Base-by-base conservation (phyloP, 2,797 vertebrate genomes). In the Typhlichthys eigenmanni region DNA sequence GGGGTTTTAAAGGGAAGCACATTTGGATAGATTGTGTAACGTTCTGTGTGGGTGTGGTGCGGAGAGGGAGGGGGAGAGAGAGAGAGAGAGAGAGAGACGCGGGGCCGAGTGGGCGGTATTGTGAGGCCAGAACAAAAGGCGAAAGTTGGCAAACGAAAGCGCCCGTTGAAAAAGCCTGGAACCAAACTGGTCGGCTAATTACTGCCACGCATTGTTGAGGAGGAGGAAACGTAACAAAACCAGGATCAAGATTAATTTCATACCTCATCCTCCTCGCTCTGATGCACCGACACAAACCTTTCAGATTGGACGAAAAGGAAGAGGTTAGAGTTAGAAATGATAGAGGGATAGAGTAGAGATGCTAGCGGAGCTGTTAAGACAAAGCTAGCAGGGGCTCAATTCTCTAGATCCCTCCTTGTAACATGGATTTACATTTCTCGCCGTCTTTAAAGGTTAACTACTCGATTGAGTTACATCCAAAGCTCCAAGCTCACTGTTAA, bases 111-210 rank as follows among this genome's bases (percentile, higher is more conserved):
- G 87, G 89, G 86, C 83, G 89, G 85, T 57, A 89, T 88, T 88
- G 87, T 91, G 85, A 83, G 80, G 80, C 78, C 68, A 80, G 87
- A 90, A 91, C 87, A 91, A 91, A 89, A 90, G 87, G 79, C 84
- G 68, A 84, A 88, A 88, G 88, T 88, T 91, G 89, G 90, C 88
- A 88, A 88, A 85, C 48, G 72, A 76, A 88, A 82, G 82, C 83
- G 82, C 79, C 84, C 77, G 79, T 80, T 74, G 64, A 85, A 85
- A 53, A 88, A 85, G 78, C 88, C 87, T 90, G 87, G 81, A 92
- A 89, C 87, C 82, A 89, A 92, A 91, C 85, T 81, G 83, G 77
- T 82, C 84, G 72, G 80, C 88, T 92, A 93, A 93, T 93, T 93
- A 89, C 89, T 86, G 84, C 85, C 85, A 87, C 71, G 73, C 85